These are phyloP conservation scores for Microtus pennsylvanicus DNA, from an alignment of 2,113 vertebrate genomes.

Conservation along the genomic window DNA sequence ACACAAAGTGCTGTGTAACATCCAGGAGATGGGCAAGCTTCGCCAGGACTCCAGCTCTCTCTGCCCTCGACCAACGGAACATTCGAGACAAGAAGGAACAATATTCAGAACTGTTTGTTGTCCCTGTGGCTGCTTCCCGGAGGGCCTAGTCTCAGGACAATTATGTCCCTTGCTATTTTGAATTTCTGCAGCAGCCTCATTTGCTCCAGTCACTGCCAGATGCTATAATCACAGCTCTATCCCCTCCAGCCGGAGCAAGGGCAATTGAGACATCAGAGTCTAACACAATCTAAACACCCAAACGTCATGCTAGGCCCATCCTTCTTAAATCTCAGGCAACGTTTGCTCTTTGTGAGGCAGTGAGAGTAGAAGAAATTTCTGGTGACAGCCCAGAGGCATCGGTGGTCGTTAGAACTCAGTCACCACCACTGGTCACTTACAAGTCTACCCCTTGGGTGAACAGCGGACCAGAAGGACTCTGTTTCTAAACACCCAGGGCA, in stretches of 20 bases:
- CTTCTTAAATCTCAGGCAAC: slow-evolving; percentile 14
- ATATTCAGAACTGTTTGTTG: neutral
- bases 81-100: neutral
- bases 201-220: slow-evolving; percentile 46
- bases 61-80: neutral
- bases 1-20: neutral
- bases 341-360: neutral
- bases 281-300: neutral
- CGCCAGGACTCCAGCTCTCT: neutral
- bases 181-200: slow-evolving; percentile 60
- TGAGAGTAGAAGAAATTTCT: neutral
- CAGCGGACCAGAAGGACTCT: neutral
- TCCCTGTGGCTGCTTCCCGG: neutral
- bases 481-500: slow-evolving; percentile 58
- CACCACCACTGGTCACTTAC: neutral
- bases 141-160: slow-evolving; percentile 23
- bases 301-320: neutral
- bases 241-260: slow-evolving; percentile 24
- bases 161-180: slow-evolving; percentile 52
- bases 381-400: slow-evolving; percentile 64
- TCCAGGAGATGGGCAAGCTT: neutral
- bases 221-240: slow-evolving; percentile 59
- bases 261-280: slow-evolving; percentile 18
- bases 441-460: neutral
- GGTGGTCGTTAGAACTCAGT: slow-evolving; percentile 7